These are phyloP conservation scores for Porites rus DNA, from an alignment of 92 coral and sea anemone species.

Conservation along the genomic window DNA sequence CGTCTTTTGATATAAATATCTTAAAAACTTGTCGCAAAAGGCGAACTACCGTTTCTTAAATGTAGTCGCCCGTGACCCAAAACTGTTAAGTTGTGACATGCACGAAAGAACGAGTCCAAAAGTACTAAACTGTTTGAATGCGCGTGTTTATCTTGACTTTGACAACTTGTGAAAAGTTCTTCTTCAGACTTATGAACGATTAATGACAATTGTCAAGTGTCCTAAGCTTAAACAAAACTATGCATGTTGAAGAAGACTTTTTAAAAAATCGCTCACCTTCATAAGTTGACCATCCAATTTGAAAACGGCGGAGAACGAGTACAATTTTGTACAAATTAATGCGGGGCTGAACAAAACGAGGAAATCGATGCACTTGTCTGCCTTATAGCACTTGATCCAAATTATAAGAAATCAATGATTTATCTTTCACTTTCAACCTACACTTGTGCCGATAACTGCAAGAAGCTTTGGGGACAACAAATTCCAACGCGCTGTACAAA, in stretches of 20 bases:
- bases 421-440: too few species aligned
- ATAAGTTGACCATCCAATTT: not conserved
- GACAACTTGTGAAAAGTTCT: slow-evolving; percentile 1
- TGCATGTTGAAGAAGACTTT: not conserved
- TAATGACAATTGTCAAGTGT: not conserved
- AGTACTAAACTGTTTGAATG: slow-evolving; percentile 2
- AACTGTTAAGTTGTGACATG: not conserved
- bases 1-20: not conserved
- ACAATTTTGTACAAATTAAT: not conserved
- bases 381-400: not conserved
- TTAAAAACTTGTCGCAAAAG: not conserved
- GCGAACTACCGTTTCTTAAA: not conserved
- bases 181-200: not conserved
- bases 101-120: not conserved
- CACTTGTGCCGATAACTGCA: not conserved
- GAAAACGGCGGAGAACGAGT: not conserved
- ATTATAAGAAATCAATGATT: too few species aligned
- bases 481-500: not conserved
- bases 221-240: not conserved
- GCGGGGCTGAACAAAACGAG: not conserved
- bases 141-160: slow-evolving; percentile 25
- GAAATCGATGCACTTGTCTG: not conserved
- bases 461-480: not conserved
- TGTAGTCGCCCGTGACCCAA: too few species aligned
- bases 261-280: slow-evolving; percentile 9